phyloP scores from a whole-genome alignment of 2,888 invertebrate genomes.

The Plebejus melissa region DNA sequence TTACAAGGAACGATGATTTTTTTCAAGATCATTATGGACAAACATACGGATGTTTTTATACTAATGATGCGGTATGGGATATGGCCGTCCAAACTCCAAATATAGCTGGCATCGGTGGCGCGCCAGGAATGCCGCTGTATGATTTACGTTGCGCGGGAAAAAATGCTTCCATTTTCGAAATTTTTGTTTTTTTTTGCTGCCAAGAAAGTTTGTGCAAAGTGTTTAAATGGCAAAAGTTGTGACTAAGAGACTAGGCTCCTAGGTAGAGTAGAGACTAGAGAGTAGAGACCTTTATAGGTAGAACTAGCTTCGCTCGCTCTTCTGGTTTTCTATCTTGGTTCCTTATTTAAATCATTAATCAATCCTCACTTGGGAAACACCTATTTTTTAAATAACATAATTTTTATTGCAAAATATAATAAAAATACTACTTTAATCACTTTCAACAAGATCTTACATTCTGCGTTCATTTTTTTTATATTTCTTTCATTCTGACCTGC shows the following conservation, averaged over 20 bases:
- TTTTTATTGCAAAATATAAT: too few species aligned
- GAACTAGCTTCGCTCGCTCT: too few species aligned
- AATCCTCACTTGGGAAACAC: too few species aligned
- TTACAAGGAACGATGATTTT: neutral
- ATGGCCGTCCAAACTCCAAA: constrained; percentile 58
- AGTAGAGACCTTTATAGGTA: too few species aligned
- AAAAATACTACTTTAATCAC: too few species aligned
- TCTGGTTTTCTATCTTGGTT: too few species aligned
- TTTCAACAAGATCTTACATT: too few species aligned
- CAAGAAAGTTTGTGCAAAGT: neutral
- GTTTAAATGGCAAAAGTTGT: neutral
- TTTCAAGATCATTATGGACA: constrained; percentile 12
- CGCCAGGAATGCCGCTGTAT: constrained; percentile 50
- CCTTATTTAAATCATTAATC: too few species aligned
- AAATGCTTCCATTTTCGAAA: constrained; percentile 21
- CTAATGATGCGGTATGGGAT: constrained; percentile 63
- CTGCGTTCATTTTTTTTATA: neutral
- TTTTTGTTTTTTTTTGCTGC: neutral
- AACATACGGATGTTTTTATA: constrained; percentile 36
- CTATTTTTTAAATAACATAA: too few species aligned
- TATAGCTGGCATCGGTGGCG: constrained; percentile 45
- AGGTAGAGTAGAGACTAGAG: too few species aligned
- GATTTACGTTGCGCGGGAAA: constrained; percentile 49
- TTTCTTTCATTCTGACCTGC: neutral
- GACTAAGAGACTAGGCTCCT: too few species aligned